Base-by-base conservation (phyloP, 2,888 invertebrate genomes). In the Dicycla oo region DNA sequence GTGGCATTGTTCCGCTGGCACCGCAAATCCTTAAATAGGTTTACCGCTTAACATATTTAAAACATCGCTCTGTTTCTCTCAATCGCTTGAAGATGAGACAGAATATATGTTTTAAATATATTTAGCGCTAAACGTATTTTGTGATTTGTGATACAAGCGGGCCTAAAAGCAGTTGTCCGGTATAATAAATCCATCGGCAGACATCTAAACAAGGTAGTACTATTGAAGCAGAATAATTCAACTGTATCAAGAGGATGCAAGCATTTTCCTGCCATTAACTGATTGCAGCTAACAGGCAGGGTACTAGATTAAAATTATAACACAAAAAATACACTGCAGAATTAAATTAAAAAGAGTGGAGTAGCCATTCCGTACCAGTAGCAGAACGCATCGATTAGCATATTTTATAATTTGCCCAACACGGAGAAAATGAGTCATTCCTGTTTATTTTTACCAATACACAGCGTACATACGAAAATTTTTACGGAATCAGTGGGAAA, bases 361-460 rank as follows among this genome's bases (percentile, higher is more conserved):
- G 7, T 0, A 53, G 10, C 11, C 26, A 53, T 51, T 53, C 8
- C 38, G 13, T 47, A 11, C 18, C 6, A 54, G 6, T 23, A 45
- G 60, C n/a, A 13, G 15, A 64, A 30, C 7, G 10, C 6, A 23
- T 38, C 20, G 72, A 61, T 56, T 56, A 61, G 26, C 34, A 60
- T 60, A 56, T 61, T 56, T 56, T 45, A 34, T n/a, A n/a, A 49
- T 47, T 77, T 58, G 0, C 15, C 20, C 7, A 71, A 71, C 54
- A 53, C 10, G 11, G 13, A 53, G 23, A 49, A 43, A 60, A 30
- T 47, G 34, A 81, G n/a, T 81, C 63, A 61, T 45, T 51, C 13
- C 7, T 45, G 18, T 57, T 45, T 76, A 63, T 81, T 43, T 63
- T 30, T 49, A 58, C 11, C 6, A 49, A 60, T 15, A 54, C 2